Base-by-base conservation (phyloP, 2,113 vertebrate genomes). In the Apistogramma diplotaenia region DNA sequence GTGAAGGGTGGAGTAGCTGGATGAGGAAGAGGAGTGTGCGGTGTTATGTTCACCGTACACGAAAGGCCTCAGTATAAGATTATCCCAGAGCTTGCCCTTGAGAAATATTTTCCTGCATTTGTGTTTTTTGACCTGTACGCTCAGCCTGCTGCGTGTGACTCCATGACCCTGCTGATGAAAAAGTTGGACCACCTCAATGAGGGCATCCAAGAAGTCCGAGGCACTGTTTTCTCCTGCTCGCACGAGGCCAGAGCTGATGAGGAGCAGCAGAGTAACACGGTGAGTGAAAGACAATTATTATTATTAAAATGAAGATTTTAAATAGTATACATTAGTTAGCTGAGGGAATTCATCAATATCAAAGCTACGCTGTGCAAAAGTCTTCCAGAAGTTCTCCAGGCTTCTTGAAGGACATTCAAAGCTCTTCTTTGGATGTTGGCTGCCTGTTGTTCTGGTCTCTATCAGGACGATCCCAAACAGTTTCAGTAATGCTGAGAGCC, bases 151-250 rank as follows among this genome's bases (percentile, higher is more conserved):
- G 94, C 81, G 65, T 90, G 93, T 81, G 94, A 95, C 62, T 96
- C 96, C 81, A 95, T 96, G 95, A 92, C 85, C 19, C 90, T 92
- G 84, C 91, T 96, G 81, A 95, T 94, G 94, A 94, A 93, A 87
- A 96, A 95, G 81, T 84, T 96, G 85, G 95, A 96, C 83, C 89
- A 93, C 74, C 85, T 97, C 77, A 94, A 93, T 61, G 86, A 96
- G 71, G 94, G 92, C 81, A 94, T 94, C 80, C 93, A 94, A 90
- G 95, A 95, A 78, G 93, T 90, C 86, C 93, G 93, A 67, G 93
- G 85, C 25, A 40, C 77, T 74, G 74, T 77, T 49, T 88, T 93
- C 76, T 93, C 93, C 76, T 87, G 89, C n/a, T 87, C 89, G 25
- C 85, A 87, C 31, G 85, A 79, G 51, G 84, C 89, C 60, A 71